Base-by-base conservation (phyloP, 2,113 vertebrate genomes). In the Cryptotis parvus region DNA sequence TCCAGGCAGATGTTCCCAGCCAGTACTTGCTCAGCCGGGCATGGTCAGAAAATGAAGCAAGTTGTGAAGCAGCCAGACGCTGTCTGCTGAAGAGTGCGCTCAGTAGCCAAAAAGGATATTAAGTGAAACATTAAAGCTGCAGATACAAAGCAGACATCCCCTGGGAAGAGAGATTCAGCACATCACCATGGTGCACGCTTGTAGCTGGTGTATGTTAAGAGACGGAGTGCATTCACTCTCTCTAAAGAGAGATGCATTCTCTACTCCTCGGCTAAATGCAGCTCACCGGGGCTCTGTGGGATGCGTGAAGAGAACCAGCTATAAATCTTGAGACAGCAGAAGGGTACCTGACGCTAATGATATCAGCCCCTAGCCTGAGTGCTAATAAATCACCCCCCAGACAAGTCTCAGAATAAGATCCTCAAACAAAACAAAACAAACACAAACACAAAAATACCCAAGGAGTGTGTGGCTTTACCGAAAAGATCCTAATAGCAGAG, bases 121-220 rank as follows among this genome's bases (percentile, higher is more conserved):
- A 97, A 98, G 97, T 97, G 95, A 97, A 97, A 96, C 96, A 94
- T 91, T 84, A 96, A 96, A 97, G 97, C 96, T 90, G 94, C 96
- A 95, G 94, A 96, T 95, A 96, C 81, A 96, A 96, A 95, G 96
- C 93, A 96, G 74, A 95, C 97, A 95, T 96, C 97, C 96, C 96
- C 92, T 18, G 96, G 95, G 97, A 97, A 96, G 87, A 95, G 94
- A 11, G 95, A 96, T 94, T 90, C 95, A 84, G 91, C 83, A 80
- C 93, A 91, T 93, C 95, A 96, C 87, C 93, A 93, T 90, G 58
- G 91, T 49, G 94, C 95, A 91, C 77, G 94, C 85, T 65, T 58
- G 73, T 61, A 95, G 97, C 96, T 80, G 96, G 95, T 93, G 97
- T 96, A 86, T 94, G 84, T 74, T 78, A 87, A 96, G 97, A 97